Evolutionary conservation across 1,140 invertebrate genomes (phyloP), one percentile per base, ranked within the genome.

Genomic region (Whitmania pigra): DNA sequence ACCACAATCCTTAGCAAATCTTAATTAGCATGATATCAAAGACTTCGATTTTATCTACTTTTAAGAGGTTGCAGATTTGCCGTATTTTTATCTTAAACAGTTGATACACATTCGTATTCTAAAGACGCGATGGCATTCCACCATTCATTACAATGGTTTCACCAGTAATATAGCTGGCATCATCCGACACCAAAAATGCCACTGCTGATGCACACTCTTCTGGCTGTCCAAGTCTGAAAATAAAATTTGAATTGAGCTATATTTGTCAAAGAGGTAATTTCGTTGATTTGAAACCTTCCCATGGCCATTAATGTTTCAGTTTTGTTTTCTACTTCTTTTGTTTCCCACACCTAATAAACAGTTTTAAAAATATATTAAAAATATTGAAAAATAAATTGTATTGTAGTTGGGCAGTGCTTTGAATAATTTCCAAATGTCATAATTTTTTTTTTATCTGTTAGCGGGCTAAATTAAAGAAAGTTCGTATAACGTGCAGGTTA

Each of bases 111-210:
- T 36, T 36, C 31, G 31, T 36, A 18, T n/a, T 20, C 55, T 31
- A 86, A 2, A 87, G 77, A 75, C 88, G 82, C 11, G 88, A 87
- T 22, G 78, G 73, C 83, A 88, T 88, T 74, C 94, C 94, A 53
- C 94, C 94, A 55, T 88, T 83, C 55, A 88, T 87, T 53, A 91
- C 84, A 73, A 97, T 86, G 36, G 88, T 90, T 86, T 97, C 94
- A 29, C 95, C 95, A 71, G 93, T 98, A 40, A 97, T 88, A 78
- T 94, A 98, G 17, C 87, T 87, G 20, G 93, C 89, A 85, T 97
- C 94, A 73, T 94, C 87, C 0, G 92, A 95, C 40, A 87, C 89
- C 60, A 99, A 83, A 82, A 94, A 97, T 53, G 93, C 88, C 25
- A 92, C 93, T 53, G 89, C 83, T 2, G 88, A 88, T 40, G 83